Conservation (phyloP, 2,113 vertebrate species). For the Podocnemis expansa region DNA sequence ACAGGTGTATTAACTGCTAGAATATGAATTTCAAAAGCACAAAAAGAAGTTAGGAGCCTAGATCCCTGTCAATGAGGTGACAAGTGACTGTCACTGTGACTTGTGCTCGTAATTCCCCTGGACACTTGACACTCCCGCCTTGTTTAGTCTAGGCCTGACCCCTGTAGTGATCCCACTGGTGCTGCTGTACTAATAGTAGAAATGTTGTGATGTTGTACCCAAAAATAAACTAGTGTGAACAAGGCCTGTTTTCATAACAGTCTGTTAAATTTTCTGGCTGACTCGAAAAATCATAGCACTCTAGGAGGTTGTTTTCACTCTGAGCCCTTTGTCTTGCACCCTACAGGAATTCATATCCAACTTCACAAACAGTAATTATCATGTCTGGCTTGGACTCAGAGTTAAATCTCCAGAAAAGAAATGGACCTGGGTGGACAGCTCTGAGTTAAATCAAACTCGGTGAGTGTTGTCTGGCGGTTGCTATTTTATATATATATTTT, state of each 20-base stretch:
- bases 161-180: background rate
- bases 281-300: background rate
- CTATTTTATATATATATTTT: background rate
- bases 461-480: background rate
- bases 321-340: background rate
- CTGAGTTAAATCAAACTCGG: background rate
- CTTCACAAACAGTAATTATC: background rate
- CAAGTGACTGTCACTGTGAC: background rate
- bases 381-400: background rate
- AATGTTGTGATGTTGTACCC: background rate
- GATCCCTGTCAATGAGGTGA: background rate
- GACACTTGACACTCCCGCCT: background rate
- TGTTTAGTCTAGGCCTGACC: background rate
- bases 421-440: background rate
- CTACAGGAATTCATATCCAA: background rate
- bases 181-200: background rate
- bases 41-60: background rate
- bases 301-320: background rate
- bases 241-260: background rate
- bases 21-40: background rate
- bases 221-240: background rate
- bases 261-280: background rate
- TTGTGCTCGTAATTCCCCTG: background rate
- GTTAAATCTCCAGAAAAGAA: background rate
- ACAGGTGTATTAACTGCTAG: too few species aligned